Evolutionary conservation across 2,888 invertebrate species (phyloP).

Genomic region (Drosophila yooni): DNA sequence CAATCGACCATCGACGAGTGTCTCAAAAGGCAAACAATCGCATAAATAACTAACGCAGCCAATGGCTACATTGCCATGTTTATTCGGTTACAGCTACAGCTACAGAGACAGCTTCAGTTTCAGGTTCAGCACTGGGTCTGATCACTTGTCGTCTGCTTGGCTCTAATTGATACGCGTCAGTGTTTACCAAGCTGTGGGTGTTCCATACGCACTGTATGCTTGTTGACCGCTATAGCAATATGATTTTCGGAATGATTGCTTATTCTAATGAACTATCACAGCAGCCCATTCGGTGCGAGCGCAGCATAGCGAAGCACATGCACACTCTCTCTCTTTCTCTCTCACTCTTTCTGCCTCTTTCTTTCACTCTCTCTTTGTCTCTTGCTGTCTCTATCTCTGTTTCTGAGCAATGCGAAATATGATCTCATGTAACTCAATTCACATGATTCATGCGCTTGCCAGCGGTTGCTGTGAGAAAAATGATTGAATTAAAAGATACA

Average conservation of each 20-base stretch:
- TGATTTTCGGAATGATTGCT: conserved; percentile 56
- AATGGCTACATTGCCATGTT: conserved; percentile 31
- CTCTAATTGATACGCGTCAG: conserved; percentile 74
- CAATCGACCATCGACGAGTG: conserved; percentile 46
- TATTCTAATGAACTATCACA: conserved; percentile 69
- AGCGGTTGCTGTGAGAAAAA: conserved; percentile 73
- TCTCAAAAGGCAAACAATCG: conserved; percentile 62
- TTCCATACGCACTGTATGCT: conserved; percentile 63
- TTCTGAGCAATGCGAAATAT: conserved; percentile 52
- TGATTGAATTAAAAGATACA: conserved; percentile 74
- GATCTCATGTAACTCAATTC: conserved; percentile 76
- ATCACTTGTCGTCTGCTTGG: conserved; percentile 57
- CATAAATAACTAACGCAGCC: conserved; percentile 58
- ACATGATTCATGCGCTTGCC: conserved; percentile 58
- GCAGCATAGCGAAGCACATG: conserved; percentile 12
- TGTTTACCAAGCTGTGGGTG: conserved; percentile 76
- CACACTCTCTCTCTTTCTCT: background rate
- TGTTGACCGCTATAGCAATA: conserved; percentile 65
- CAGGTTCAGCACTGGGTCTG: conserved; percentile 4
- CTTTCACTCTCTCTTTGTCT: background rate
- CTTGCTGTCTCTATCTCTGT: background rate
- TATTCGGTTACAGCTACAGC: conserved; percentile 10
- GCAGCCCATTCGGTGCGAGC: conserved; percentile 41
- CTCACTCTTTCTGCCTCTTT: background rate
- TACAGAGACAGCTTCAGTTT: background rate